A percentile compares a stretch with the other conserved stretches of the same genome.
These are phyloP conservation scores for Rambutsinella grinnellia DNA, from an alignment of 2,888 invertebrate genomes.

Conservation along the genomic window DNA sequence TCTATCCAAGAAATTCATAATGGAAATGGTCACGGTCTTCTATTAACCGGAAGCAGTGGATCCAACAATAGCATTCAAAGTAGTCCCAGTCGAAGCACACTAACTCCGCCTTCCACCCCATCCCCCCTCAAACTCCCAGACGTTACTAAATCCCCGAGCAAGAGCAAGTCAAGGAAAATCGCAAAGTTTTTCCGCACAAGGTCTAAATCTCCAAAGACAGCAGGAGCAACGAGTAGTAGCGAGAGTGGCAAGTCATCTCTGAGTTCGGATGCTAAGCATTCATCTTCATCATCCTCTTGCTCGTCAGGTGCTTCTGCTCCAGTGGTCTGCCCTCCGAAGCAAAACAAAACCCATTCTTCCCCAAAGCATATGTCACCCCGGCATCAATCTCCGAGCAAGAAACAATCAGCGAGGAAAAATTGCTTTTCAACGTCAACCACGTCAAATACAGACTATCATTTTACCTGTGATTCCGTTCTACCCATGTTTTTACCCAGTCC, in stretches of 20 bases:
- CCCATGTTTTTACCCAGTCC: conserved; percentile 65
- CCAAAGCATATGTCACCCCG: conserved; percentile 60
- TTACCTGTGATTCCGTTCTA: conserved; percentile 65
- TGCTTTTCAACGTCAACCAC: conserved; percentile 41
- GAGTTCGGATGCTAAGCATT: conserved; percentile 59
- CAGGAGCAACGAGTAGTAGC: conserved; percentile 59
- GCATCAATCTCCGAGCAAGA: conserved; percentile 55
- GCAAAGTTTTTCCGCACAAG: conserved; percentile 64
- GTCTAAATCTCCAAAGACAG: conserved; percentile 65
- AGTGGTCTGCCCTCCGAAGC: not conserved
- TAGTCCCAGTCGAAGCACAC: conserved; percentile 44
- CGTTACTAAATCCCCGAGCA: conserved; percentile 63
- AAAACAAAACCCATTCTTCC: conserved; percentile 52
- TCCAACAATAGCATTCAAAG: conserved; percentile 49
- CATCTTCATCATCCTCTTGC: conserved; percentile 62
- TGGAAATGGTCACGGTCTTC: conserved; percentile 22
- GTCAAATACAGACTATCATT: conserved; percentile 64
- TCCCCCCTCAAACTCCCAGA: conserved; percentile 45
- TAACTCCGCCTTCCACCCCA: conserved; percentile 60
- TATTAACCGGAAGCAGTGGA: conserved; percentile 39
- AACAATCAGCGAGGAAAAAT: conserved; percentile 47
- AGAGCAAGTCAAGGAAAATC: conserved; percentile 65
- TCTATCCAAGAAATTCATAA: conserved; percentile 15
- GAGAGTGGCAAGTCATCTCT: conserved; percentile 65
- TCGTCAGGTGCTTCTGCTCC: conserved; percentile 55